Evolutionary conservation across 2,888 invertebrate genomes (phyloP), one percentile per base, ranked within the genome.

Genomic region (Parochlus steinenii): DNA sequence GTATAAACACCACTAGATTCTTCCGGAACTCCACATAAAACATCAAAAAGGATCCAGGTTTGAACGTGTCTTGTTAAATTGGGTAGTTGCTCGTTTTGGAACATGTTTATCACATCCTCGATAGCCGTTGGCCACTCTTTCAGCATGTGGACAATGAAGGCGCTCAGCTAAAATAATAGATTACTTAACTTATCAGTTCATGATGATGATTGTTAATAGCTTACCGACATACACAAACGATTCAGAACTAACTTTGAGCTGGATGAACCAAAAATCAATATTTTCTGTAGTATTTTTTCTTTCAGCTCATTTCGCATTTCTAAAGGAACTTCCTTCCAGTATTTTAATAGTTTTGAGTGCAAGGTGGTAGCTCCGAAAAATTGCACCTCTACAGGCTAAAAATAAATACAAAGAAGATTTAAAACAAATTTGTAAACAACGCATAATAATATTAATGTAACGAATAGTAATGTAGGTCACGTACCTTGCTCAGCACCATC

Each of bases 321-420:
- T 31, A 67, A 63, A 6, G 89, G 87, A 17, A 92, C 70, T 61
- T 90, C 87, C 51, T 71, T 67, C 86, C 87, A 92, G 51, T 75
- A 77, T 51, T 83, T 77, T 46, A 83, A 71, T 33, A 93, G 70
- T 56, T 93, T 93, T 1, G 78, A 74, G 49, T 92, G 83, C 15
- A 93, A 58, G 17, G 87, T 87, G 31, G 82, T 82, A 4, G 92
- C 92, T 37, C 82, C 92, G 65, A 86, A 93, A 61, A 87, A 92
- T 57, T 92, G 90, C 20, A 89, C 80, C 63, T 90, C 90, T 43
- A 77, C 74, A 37, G 71, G 67, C 86, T 87, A 54, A 29, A 65
- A 63, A 41, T 31, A n/a, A 25, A 31, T 37, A 34, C 26, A 40
- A 44, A 41, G 39, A 40, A 14, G 15, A 39, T 22, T 32, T 17